Base-by-base conservation (phyloP, 2,888 invertebrate species). In the Anoplius nigerrimus region DNA sequence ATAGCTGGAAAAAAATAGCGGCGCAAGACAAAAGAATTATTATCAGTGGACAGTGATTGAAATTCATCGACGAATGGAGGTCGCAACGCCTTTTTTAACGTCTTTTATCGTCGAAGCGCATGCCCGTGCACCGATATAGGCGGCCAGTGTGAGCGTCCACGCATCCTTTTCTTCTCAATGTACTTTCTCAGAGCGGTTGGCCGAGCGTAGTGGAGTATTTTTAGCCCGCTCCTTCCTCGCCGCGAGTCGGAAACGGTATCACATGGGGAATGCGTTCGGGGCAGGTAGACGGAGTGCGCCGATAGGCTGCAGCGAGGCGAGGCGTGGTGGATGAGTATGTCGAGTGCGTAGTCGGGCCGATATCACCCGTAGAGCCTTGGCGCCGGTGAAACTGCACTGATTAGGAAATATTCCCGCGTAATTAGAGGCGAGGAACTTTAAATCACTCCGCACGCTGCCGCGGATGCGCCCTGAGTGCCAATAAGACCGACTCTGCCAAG, bases 351-450 rank as follows among this genome's bases (percentile, higher is more conserved):
- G 77, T 69, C 69, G 70, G 59, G 45, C 56, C 46, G 64, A 24
- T 57, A 51, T 66, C 68, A 62, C 52, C 57, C 60, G 54, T 63
- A 53, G 54, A 63, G 62, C 45, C 63, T 52, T 74, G 79, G 73
- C 77, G 76, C 66, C 74, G 75, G 83, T 79, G 84, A 87, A 87
- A 87, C 78, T 79, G 73, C 74, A 70, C 83, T 77, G 85, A 86
- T 87, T 86, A 86, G 81, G 85, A 86, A 87, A 87, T 82, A 82
- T 85, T 69, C 66, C 65, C 82, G 82, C 82, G 86, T 86, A 86
- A 87, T 86, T 87, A 87, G 79, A 86, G 71, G 76, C 71, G 75
- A 73, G 70, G 65, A 65, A 78, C 79, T 81, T 82, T 74, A 76
- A 82, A 76, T 78, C 73, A 72, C 68, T 74, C 63, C 66, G 79